Evolutionary conservation across 1,140 invertebrate species (phyloP).

Genomic region (Zaprionus gabonicus): DNA sequence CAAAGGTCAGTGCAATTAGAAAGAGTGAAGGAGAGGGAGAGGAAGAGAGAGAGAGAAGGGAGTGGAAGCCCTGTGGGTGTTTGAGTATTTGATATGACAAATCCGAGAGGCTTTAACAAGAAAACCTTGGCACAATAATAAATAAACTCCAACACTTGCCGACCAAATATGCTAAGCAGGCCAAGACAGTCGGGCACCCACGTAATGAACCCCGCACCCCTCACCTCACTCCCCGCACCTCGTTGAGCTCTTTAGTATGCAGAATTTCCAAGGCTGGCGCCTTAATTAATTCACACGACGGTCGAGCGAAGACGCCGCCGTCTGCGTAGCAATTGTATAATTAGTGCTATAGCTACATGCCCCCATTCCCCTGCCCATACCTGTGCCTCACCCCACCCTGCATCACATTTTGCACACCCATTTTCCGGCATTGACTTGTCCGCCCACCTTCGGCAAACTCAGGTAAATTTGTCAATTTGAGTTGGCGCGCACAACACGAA

Average conservation of each 20-base stretch:
- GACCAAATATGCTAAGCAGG: constrained; percentile 39
- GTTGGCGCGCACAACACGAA: constrained; percentile 48
- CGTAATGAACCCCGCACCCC: constrained; percentile 31
- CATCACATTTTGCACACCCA: constrained; percentile 24
- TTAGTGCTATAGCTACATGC: constrained; percentile 36
- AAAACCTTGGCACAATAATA: constrained; percentile 15
- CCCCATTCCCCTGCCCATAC: background rate
- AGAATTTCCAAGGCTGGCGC: constrained; percentile 51
- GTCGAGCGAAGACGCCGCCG: background rate
- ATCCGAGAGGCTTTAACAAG: constrained; percentile 15
- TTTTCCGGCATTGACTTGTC: background rate
- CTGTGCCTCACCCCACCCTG: background rate
- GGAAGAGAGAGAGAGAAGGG: too few relatives aligned
- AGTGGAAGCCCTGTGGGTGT: constrained; percentile 9
- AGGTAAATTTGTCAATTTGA: constrained; percentile 49
- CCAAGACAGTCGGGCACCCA: constrained; percentile 23
- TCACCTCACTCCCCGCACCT: background rate
- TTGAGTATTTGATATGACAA: constrained; percentile 31
- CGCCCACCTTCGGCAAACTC: constrained; percentile 9
- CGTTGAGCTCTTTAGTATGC: constrained; percentile 44
- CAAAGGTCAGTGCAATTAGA: constrained; percentile 44
- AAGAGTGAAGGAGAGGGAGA: background rate
- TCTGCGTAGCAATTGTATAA: constrained; percentile 53
- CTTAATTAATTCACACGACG: constrained; percentile 45
- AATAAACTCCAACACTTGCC: constrained; percentile 31